Evolutionary conservation across 2,113 vertebrate species (phyloP).

Genomic region (Chaetorhynchus papuensis): DNA sequence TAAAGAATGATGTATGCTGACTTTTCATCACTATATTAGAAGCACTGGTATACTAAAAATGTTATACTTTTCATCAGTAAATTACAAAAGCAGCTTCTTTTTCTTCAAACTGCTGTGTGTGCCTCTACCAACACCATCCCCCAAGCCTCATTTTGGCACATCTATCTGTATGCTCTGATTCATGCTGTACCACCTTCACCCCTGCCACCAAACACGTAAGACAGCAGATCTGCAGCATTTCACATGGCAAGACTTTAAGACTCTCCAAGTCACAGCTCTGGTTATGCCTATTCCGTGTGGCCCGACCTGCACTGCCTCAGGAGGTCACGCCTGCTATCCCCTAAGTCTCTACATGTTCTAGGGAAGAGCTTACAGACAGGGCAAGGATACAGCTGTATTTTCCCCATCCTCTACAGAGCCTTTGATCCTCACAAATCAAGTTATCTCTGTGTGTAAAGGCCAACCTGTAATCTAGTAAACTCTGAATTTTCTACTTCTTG

Average conservation of each 20-base stretch:
- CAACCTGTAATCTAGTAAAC: background rate
- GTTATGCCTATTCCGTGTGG: background rate
- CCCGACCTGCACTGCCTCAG: background rate
- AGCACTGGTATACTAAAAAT: background rate
- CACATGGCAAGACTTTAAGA: background rate
- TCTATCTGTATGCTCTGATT: background rate
- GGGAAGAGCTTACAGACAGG: background rate
- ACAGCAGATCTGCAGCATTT: background rate
- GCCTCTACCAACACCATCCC: background rate
- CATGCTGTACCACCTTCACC: background rate
- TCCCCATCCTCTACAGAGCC: background rate
- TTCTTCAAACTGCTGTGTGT: background rate
- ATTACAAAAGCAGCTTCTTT: background rate
- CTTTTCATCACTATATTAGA: background rate
- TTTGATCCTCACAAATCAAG: background rate
- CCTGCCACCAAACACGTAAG: background rate
- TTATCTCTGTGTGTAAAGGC: background rate
- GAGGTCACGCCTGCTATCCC: background rate
- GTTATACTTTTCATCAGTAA: background rate
- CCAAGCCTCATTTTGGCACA: background rate
- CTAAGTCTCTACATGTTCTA: background rate
- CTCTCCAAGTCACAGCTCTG: background rate
- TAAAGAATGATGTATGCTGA: background rate
- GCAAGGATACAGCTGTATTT: background rate
- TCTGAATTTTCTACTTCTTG: background rate